Base-by-base conservation (phyloP, 2,113 vertebrate genomes). In the Lepus timidus region DNA sequence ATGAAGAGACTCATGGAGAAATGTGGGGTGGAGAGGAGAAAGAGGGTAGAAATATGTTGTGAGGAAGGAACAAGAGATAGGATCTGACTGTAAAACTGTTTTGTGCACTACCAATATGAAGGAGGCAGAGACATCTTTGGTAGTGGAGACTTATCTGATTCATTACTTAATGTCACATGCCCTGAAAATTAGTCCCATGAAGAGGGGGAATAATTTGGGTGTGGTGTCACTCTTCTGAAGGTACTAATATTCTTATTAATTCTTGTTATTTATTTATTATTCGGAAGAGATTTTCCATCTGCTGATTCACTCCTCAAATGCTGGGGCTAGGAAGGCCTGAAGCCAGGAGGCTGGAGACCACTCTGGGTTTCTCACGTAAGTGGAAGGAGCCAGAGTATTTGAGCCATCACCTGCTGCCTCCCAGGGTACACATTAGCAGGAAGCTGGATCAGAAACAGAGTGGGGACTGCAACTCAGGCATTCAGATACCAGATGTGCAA, bases 1-100 rank as follows among this genome's bases (percentile, higher is more conserved):
- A 76, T 31, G 68, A 62, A 93, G 29, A 31, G 19, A 67, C 67
- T 73, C 29, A 36, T 81, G 90, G 76, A 90, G 84, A 90, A 95
- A 52, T 82, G 23, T 78, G 20, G 49, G 44, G 11, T 62, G 31
- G 87, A 70, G 70, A 90, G 19, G n/a, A 17, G 3, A 64, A 76
- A 67, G 55, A n/a, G n/a, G 4, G 39, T 39, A 88, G 86, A 55
- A 33, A 61, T 31, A 51, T 12, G 22, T 44, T 71, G 17, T 49
- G 58, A 44, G 39, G 44, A 29, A 22, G 51, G 39, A 58, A 6
- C 20, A 20, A 67, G n/a, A 82, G 31, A 49, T n/a, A 62, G 58
- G 36, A 49, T 75, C 29, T 76, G 61, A 44, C 52, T 74, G 19
- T 62, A 9, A 23, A 36, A 58, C 23, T 78, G 13, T 83, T 85